A percentile compares a stretch with the other conserved stretches of the same genome.
Evolutionary conservation across 2,888 invertebrate genomes (phyloP).

Genomic region (Drosophila affinis): DNA sequence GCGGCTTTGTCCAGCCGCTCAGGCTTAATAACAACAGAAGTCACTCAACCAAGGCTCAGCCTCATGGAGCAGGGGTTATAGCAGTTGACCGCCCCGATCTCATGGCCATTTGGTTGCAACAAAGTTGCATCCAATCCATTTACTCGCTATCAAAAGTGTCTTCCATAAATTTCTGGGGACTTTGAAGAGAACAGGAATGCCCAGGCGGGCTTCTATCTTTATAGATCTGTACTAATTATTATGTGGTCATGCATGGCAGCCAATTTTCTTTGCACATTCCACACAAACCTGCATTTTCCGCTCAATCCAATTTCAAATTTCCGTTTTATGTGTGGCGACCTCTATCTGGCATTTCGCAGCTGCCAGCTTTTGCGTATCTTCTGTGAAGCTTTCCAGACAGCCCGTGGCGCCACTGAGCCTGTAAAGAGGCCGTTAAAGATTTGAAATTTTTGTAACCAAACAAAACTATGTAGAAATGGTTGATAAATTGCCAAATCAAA

Average conservation of each 20-base stretch:
- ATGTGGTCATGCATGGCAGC: neutral
- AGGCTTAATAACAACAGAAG: neutral
- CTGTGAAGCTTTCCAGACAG: neutral
- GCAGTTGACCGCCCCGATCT: neutral
- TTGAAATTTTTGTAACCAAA: neutral
- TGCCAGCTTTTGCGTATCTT: neutral
- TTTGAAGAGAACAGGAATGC: neutral
- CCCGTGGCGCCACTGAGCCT: neutral
- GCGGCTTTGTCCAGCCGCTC: neutral
- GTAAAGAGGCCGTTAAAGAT: neutral
- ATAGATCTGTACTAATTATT: neutral
- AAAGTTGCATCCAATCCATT: constrained; percentile 1
- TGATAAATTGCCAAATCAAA: neutral
- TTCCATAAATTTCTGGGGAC: neutral
- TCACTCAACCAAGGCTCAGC: constrained; percentile 24
- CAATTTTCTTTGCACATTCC: neutral
- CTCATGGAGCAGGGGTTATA: neutral
- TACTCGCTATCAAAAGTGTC: neutral
- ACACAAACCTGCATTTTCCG: neutral
- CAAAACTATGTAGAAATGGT: neutral
- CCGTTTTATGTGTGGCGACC: neutral
- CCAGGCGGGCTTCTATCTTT: neutral
- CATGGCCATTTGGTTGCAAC: neutral
- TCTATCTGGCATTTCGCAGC: neutral
- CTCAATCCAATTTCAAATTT: neutral